Percentiles rank a stretch among this genome's conserved stretches.
Conservation (phyloP, 2,797 vertebrate genomes). For the Paratrypauchen microcephalus region DNA sequence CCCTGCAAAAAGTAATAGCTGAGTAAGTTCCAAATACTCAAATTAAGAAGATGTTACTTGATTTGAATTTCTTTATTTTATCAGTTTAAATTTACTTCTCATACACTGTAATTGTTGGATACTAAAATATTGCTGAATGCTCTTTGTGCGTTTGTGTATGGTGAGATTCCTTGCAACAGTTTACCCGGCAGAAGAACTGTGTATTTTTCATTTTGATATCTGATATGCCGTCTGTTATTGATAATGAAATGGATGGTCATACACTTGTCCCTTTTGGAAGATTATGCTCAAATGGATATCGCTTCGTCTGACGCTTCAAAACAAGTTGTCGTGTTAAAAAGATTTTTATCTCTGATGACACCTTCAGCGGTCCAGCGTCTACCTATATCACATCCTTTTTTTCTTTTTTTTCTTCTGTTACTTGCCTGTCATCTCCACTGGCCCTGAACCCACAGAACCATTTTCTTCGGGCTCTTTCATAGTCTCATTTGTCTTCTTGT, state of each 20-base stretch:
- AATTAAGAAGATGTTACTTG: no score
- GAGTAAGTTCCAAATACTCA: no score
- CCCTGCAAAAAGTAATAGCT: neutral
- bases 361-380: constrained; percentile 40
- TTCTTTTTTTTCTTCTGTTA: constrained; percentile 23
- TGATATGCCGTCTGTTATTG: constrained; percentile 63
- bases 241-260: constrained; percentile 50
- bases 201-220: constrained; percentile 70
- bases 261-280: constrained; percentile 34
- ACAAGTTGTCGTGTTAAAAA: constrained; percentile 41
- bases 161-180: constrained; percentile 42
- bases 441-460: constrained; percentile 45
- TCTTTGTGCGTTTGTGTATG: constrained; percentile 3
- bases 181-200: constrained; percentile 47
- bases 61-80: no score
- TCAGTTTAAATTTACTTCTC: no score
- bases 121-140: no score
- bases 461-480: constrained; percentile 49
- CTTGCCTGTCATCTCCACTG: constrained; percentile 41
- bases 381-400: constrained; percentile 42
- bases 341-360: constrained; percentile 53
- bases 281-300: constrained; percentile 58
- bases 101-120: no score
- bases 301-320: constrained; percentile 54
- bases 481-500: constrained; percentile 65